Conservation (phyloP, 2,797 vertebrate species). For the Chaetodon trifasciatus region DNA sequence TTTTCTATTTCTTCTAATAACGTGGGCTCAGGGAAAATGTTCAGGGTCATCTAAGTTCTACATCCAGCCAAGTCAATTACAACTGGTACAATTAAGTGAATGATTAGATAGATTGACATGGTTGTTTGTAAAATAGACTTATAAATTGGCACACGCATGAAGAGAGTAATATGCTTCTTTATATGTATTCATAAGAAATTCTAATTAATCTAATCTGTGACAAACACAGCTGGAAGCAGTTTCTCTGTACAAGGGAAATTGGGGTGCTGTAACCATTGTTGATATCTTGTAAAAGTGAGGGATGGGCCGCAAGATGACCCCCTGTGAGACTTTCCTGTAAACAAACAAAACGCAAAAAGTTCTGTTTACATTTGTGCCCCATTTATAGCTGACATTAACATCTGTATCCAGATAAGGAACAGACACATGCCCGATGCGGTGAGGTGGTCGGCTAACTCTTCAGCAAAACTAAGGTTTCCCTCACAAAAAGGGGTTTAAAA, state of each 20-base stretch:
- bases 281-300: neutral
- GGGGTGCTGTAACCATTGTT: neutral
- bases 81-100: neutral
- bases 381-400: neutral
- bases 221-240: neutral
- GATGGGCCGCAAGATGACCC: neutral
- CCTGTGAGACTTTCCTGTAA: neutral
- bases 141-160: neutral
- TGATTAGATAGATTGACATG: neutral
- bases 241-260: neutral
- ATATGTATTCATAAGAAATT: neutral
- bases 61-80: neutral
- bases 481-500: neutral
- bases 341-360: neutral
- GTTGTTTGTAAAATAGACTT: neutral
- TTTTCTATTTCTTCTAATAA: conserved; percentile 46
- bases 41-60: conserved; percentile 22
- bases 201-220: neutral
- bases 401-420: neutral
- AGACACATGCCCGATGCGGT: neutral
- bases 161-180: neutral
- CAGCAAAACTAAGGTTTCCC: neutral
- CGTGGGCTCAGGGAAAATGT: conserved; percentile 14
- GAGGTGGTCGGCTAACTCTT: neutral
- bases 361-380: neutral